A percentile compares a stretch with the other conserved stretches of the same genome.
These are phyloP conservation scores for Plectrocnemia conspersa DNA, from an alignment of 1,140 invertebrate genomes.

Conservation along the genomic window DNA sequence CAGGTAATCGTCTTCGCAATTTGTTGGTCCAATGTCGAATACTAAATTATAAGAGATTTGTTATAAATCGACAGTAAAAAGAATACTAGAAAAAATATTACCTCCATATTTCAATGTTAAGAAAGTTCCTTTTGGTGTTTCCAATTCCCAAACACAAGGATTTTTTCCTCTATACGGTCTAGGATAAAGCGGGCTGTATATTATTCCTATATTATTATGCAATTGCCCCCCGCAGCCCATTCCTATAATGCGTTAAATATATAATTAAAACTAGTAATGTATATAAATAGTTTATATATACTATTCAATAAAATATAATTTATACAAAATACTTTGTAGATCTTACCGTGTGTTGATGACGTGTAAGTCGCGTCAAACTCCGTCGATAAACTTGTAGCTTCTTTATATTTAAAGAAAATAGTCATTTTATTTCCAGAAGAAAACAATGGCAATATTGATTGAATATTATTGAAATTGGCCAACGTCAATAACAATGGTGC, in stretches of 20 bases:
- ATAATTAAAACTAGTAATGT: not conserved
- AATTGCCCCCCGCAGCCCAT: conserved; percentile 23
- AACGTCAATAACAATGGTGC: conserved; percentile 9
- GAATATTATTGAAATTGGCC: no score
- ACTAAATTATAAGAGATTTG: conserved; percentile 10
- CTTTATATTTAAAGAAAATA: conserved; percentile 3
- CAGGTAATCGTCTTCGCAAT: conserved; percentile 18
- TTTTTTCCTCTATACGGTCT: conserved; percentile 9
- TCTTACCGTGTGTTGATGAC: not conserved
- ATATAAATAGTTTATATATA: conserved; percentile 8
- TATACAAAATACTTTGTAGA: not conserved
- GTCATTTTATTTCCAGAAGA: conserved; percentile 11
- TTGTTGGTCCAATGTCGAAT: conserved; percentile 15
- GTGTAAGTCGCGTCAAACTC: not conserved
- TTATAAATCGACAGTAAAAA: not conserved
- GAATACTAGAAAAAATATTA: conserved; percentile 11
- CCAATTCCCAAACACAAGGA: conserved; percentile 24
- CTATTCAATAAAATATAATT: not conserved
- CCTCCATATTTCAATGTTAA: conserved; percentile 11
- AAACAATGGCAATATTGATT: no score
- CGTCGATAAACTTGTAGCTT: conserved; percentile 5
- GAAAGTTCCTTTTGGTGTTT: conserved; percentile 8
- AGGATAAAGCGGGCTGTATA: conserved; percentile 24
- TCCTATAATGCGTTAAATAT: conserved; percentile 5
- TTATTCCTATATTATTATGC: not conserved